Evolutionary conservation across 2,888 invertebrate species (phyloP), one percentile per base, ranked within the genome.

Genomic region (Drosophila meridionalis): DNA sequence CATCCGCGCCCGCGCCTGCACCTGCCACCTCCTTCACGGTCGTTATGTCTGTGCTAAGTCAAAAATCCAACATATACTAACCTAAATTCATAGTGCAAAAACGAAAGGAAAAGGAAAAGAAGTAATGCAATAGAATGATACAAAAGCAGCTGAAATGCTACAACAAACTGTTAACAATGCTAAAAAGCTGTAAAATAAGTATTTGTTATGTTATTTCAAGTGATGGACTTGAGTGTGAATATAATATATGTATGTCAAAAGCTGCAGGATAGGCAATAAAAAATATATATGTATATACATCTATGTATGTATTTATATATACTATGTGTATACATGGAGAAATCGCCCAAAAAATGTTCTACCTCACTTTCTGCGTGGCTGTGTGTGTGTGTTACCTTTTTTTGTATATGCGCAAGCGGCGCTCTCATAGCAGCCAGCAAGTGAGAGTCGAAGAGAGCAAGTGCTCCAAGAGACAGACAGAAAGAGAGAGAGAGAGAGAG

Each of bases 291-390:
- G 34, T 66, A 48, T 53, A 79, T 69, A 59, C 45, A 67, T 67
- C 32, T 48, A 56, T 65, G 38, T 72, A 63, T 74, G 47, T 74
- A 69, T 65, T 66, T 72, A 71, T 67, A 75, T 73, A 73, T 72
- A 67, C 55, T 59, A 61, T 67, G 62, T 69, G 76, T 75, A 80
- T 76, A 66, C 73, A 78, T 87, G 76, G 87, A 83, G 76, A 88
- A 91, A 87, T 91, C 91, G 90, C 91, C 91, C 84, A 91, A 91
- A 90, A 85, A 89, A 77, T 67, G 78, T 78, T 78, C 78, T 78
- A 76, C 72, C 77, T 78, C 65, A 80, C 85, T 76, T 82, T 87
- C 68, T 67, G 69, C 65, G 70, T 38, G 53, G n/a, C 50, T 59
- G 61, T 60, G 59, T 69, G 56, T 68, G 58, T 76, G 55, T 75